Conservation (phyloP, 2,797 vertebrate genomes). For the Lophotriccus pileatus region DNA sequence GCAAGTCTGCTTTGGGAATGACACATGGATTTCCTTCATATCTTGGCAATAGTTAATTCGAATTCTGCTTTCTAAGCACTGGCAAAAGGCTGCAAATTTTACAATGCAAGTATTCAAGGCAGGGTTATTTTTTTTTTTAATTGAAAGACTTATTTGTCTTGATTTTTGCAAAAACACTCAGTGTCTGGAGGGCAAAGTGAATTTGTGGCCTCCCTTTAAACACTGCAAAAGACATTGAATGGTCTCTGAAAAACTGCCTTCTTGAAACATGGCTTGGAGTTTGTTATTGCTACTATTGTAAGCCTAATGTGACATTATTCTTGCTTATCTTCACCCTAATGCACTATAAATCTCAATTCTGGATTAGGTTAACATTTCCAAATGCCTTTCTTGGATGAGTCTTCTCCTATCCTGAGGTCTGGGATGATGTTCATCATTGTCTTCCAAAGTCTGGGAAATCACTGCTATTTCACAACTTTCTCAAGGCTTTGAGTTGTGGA, state of each 20-base stretch:
- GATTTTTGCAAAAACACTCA: not conserved
- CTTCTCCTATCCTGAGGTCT: constrained; percentile 24
- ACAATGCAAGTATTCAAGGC: not conserved
- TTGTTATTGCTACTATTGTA: constrained; percentile 1
- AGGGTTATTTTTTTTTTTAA: not conserved
- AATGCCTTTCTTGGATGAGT: constrained; percentile 68
- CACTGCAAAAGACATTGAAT: not conserved
- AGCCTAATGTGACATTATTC: constrained; percentile 63
- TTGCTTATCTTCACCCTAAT: constrained; percentile 55
- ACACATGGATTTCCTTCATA: not conserved
- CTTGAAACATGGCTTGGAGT: not conserved
- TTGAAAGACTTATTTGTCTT: constrained; percentile 14
- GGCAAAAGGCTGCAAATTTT: not conserved
- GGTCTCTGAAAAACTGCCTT: not conserved
- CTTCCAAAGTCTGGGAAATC: constrained; percentile 59
- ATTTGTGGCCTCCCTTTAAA: not conserved
- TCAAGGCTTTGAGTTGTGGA: constrained; percentile 48
- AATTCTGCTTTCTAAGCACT: constrained; percentile 30
- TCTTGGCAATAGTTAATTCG: not conserved
- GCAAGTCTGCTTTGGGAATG: not conserved
- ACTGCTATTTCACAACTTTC: constrained; percentile 9
- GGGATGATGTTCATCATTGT: constrained; percentile 48
- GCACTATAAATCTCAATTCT: constrained; percentile 65
- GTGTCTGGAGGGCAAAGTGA: not conserved
- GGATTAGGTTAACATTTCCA: constrained; percentile 63